phyloP scores from a whole-genome alignment of 1,140 invertebrate species.

The Fopius arisanus region DNA sequence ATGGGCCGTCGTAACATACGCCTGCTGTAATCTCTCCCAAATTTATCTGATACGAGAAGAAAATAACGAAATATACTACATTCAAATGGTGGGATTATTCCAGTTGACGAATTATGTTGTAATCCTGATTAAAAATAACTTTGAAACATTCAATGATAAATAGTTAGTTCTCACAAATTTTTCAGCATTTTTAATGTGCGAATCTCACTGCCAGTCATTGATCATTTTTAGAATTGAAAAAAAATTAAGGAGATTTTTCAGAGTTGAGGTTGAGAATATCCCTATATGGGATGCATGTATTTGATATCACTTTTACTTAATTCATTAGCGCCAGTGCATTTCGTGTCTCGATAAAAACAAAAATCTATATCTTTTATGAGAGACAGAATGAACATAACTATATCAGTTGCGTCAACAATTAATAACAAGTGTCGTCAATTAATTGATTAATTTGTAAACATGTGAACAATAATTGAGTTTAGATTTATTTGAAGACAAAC shows the following conservation, averaged over 20 bases:
- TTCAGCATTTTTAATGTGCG: not conserved
- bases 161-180: not conserved
- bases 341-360: not conserved
- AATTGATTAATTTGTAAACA: constrained; percentile 27
- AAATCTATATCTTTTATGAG: not conserved
- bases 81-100: not conserved
- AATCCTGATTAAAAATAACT: not conserved
- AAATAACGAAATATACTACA: not conserved
- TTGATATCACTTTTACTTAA: not conserved
- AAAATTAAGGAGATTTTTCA: not conserved
- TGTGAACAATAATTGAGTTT: constrained; percentile 34
- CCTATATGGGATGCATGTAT: not conserved
- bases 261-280: not conserved
- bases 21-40: not conserved
- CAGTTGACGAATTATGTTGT: not conserved
- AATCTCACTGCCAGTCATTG: constrained; percentile 8
- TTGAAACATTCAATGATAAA: not conserved
- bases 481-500: constrained; percentile 7
- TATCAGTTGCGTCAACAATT: constrained; percentile 3
- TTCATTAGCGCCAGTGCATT: no score
- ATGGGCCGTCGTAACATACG: not conserved
- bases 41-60: not conserved
- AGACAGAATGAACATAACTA: not conserved
- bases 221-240: not conserved
- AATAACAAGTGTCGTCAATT: constrained; percentile 8